Evolutionary conservation across 2,888 invertebrate species (phyloP).

Genomic region (Augiades crinisus): DNA sequence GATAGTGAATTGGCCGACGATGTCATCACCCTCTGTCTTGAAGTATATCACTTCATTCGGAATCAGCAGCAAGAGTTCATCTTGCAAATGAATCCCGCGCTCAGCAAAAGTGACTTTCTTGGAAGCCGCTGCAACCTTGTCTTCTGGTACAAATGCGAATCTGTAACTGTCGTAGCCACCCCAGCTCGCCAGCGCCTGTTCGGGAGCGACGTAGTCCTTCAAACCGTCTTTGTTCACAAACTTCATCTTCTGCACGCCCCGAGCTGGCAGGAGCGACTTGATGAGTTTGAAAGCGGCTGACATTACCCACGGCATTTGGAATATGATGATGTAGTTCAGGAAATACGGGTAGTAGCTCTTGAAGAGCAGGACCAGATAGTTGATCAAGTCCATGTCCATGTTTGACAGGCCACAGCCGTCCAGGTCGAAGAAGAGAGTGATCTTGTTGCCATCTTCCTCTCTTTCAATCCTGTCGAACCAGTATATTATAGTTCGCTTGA

Average conservation of each 20-base stretch:
- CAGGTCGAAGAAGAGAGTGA: constrained; percentile 96
- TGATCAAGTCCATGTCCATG: constrained; percentile 95
- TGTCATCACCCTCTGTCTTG: constrained; percentile 80
- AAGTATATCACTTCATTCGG: constrained; percentile 86
- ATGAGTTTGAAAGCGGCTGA: constrained; percentile 96
- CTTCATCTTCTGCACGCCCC: constrained; percentile 93
- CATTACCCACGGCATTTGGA: constrained; percentile 97
- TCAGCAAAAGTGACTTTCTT: constrained; percentile 31
- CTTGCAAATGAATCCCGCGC: constrained; percentile 36
- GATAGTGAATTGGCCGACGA: constrained; percentile 81
- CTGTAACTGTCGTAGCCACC: constrained; percentile 89
- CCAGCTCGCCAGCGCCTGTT: constrained; percentile 89
- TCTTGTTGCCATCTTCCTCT: constrained; percentile 86
- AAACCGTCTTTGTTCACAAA: constrained; percentile 89
- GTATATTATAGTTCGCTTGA: constrained; percentile 91
- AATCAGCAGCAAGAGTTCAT: constrained; percentile 71
- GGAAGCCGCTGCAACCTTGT: constrained; percentile 38
- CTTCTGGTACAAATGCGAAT: constrained; percentile 87
- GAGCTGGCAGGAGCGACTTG: constrained; percentile 92
- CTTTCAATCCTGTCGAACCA: constrained; percentile 92
- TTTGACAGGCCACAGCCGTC: constrained; percentile 91
- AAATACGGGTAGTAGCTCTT: constrained; percentile 94
- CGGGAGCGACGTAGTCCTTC: constrained; percentile 86
- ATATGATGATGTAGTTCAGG: constrained; percentile 93
- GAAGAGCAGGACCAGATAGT: constrained; percentile 92